Base-by-base conservation (phyloP, 2,113 vertebrate species). In the Oostethus manadensis region DNA sequence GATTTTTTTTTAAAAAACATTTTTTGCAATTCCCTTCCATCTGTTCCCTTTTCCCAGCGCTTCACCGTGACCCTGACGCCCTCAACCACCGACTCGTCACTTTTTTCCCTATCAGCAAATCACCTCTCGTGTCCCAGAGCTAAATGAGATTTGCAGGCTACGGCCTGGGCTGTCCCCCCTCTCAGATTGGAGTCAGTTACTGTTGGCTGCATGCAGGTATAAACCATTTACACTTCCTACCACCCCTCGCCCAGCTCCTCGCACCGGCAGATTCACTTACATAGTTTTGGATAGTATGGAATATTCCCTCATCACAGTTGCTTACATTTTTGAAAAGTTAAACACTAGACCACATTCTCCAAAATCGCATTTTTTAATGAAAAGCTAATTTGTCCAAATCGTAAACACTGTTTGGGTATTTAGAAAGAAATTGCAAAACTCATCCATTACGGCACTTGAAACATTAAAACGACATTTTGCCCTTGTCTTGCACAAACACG, bases 121-220 rank as follows among this genome's bases (percentile, higher is more conserved):
- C 64, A 70, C 60, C 76, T 74, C 80, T 80, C 50, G 43, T 71
- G 77, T 79, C 74, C 64, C 64, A 50, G 55, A 80, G 79, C 82
- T 74, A 87, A 90, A 90, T 88, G 81, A 79, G 88, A 89, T 90
- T 90, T 88, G 77, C 69, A 78, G 79, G 75, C 73, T 67, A 20
- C 61, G 67, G 78, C 56, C 63, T 56, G 46, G 68, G 76, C 77
- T 46, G 59, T 33, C 51, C 66, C 54, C 58, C 64, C 38, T 23
- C 60, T 70, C 50, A 71, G 76, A 86, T 78, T 80, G 75, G 71
- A 84, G 78, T 84, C 73, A 81, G 63, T 84, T 83, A 82, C 67
- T 75, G 69, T 69, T 60, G 77, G 74, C 64, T 73, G 84, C 78
- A 84, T 84, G 79, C 74, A 77, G 83, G 76, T 80, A 79, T 85